Conservation (phyloP, 1,140 invertebrate genomes). For the Medauroidea extradentata region DNA sequence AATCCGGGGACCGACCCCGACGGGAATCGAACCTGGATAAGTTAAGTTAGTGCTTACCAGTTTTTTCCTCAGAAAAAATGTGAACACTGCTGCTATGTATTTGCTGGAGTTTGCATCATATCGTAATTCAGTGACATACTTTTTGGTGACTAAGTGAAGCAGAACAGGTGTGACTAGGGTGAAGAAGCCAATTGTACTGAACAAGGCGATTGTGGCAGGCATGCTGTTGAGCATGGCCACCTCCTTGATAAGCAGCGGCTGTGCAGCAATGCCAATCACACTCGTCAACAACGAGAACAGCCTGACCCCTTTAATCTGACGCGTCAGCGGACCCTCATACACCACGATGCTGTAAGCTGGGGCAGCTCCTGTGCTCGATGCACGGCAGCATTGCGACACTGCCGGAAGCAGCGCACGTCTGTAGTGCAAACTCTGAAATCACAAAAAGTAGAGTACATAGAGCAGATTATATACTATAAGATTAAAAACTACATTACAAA, state of each 20-base stretch:
- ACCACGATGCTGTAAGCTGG: conserved; percentile 34
- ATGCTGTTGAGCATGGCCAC: conserved; percentile 49
- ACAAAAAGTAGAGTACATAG: no score
- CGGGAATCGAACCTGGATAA: no score
- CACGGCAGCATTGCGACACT: conserved; percentile 22
- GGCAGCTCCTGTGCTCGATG: conserved; percentile 27
- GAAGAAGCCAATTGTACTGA: conserved; percentile 67
- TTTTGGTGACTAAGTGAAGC: conserved; percentile 76
- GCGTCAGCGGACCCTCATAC: conserved; percentile 60
- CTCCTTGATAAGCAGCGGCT: conserved; percentile 67
- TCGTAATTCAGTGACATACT: conserved; percentile 74
- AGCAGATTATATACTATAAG: no score
- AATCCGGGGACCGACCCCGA: no score
- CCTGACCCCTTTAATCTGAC: conserved; percentile 68
- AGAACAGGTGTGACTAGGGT: conserved; percentile 78
- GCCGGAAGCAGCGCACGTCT: neutral
- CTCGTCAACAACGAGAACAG: conserved; percentile 76
- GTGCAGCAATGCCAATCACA: conserved; percentile 57
- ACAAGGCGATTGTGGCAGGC: conserved; percentile 54
- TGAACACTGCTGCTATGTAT: conserved; percentile 65
- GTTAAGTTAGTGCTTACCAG: conserved; percentile 56
- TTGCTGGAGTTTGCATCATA: conserved; percentile 59
- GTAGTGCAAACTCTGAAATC: no score
- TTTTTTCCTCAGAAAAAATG: conserved; percentile 58
- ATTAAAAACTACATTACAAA: no score